These are phyloP conservation scores for Chrysogorgia sp. DNA, from an alignment of 92 coral and sea anemone species.

Conservation along the genomic window DNA sequence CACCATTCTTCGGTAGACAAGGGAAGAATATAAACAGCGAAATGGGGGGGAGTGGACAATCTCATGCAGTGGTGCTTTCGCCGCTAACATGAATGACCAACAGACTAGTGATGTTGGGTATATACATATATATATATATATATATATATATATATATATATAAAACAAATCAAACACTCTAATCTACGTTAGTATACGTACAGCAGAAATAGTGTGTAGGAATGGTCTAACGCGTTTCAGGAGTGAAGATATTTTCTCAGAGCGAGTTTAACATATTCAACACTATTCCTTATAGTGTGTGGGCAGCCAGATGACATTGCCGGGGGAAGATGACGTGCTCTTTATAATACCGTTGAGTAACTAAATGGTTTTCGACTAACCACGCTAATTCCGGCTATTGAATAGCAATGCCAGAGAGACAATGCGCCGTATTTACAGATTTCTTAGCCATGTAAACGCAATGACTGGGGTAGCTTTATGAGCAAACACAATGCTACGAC, in stretches of 20 bases:
- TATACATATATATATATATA: too few relatives aligned
- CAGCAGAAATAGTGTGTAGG: too few relatives aligned
- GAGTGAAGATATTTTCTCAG: too few relatives aligned
- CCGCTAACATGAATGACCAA: neutral
- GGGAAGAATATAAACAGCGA: neutral
- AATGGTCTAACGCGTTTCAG: too few relatives aligned
- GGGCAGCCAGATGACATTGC: too few relatives aligned
- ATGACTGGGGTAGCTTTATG: constrained; percentile 14
- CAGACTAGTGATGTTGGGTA: neutral
- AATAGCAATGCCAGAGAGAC: neutral
- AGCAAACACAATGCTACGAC: constrained; percentile 10
- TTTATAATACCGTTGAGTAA: neutral
- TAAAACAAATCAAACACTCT: too few relatives aligned
- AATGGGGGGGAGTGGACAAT: constrained; percentile 21
- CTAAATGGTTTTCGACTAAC: constrained; percentile 9
- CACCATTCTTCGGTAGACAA: constrained; percentile 19
- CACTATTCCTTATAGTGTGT: too few relatives aligned
- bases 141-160: too few relatives aligned
- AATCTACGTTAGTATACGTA: too few relatives aligned
- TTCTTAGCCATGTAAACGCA: constrained; percentile 34
- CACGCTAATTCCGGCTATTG: constrained; percentile 25
- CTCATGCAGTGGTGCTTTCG: constrained; percentile 5
- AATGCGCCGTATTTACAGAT: constrained; percentile 13
- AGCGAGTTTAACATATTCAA: too few relatives aligned
- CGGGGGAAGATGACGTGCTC: neutral